Evolutionary conservation across 92 coral and sea anemone genomes (phyloP).

Genomic region (Metridium senile): DNA sequence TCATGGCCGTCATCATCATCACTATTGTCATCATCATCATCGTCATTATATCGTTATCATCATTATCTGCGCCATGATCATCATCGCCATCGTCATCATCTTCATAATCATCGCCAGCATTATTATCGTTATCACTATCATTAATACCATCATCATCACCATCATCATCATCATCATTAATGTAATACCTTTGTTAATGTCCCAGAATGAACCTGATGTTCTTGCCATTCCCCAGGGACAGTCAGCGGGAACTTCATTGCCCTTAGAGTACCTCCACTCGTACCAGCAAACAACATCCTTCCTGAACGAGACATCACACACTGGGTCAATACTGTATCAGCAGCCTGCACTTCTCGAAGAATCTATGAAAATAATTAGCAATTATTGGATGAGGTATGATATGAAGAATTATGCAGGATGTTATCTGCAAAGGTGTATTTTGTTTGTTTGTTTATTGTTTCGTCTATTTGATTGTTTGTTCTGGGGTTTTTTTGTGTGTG

Average conservation of each 20-base stretch:
- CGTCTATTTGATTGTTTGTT: no score
- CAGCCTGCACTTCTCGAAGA: slow-evolving; percentile 94
- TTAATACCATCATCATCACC: not conserved
- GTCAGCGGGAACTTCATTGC: slow-evolving; percentile 98
- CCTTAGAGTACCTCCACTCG: slow-evolving; percentile 90
- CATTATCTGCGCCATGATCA: not conserved
- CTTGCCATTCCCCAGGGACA: slow-evolving; percentile 99
- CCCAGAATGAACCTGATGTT: slow-evolving; percentile 95
- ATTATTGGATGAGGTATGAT: not conserved
- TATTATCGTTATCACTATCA: not conserved
- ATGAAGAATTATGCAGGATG: no score
- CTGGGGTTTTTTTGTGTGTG: no score
- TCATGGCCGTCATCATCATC: not conserved
- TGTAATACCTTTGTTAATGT: slow-evolving; percentile 91
- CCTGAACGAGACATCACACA: slow-evolving; percentile 99
- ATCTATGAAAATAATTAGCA: slow-evolving; percentile 50
- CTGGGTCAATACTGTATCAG: slow-evolving; percentile 88
- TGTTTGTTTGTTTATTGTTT: no score
- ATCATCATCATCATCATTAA: no score
- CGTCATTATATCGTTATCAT: not conserved
- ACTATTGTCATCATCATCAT: not conserved
- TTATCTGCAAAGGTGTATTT: no score
- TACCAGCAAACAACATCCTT: slow-evolving; percentile 94
- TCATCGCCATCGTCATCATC: not conserved
- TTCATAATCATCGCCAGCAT: not conserved